Percentiles rank a stretch among this genome's conserved stretches.
phyloP scores from a whole-genome alignment of 1,140 invertebrate genomes.

The Temnothorax curvispinosus region DNA sequence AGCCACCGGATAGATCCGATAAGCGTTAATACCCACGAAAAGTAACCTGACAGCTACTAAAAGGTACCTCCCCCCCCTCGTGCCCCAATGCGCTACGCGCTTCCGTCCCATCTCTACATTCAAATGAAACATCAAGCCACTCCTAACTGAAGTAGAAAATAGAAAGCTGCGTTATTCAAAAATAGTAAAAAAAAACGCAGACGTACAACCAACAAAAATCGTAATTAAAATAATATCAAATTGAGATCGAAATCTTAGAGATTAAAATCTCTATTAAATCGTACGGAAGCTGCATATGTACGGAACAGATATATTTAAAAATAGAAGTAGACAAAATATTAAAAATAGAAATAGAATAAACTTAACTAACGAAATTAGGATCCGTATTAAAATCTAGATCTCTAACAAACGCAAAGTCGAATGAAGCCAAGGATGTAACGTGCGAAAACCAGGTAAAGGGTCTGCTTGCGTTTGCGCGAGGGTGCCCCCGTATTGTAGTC shows the following conservation, averaged over 20 bases:
- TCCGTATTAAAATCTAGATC: not conserved
- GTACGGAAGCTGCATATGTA: not conserved
- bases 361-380: not conserved
- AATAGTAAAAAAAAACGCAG: not conserved
- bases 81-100: constrained; percentile 12
- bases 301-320: not conserved
- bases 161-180: not conserved
- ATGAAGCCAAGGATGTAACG: no score
- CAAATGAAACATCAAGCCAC: not conserved
- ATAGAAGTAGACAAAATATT: not conserved
- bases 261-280: not conserved
- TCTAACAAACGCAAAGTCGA: not conserved
- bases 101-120: constrained; percentile 8
- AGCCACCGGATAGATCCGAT: constrained; percentile 78
- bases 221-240: not conserved
- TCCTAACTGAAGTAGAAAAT: not conserved
- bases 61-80: not conserved
- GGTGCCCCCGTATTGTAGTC: not conserved
- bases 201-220: not conserved
- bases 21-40: constrained; percentile 77
- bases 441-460: not conserved
- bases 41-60: constrained; percentile 69
- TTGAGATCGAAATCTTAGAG: not conserved
- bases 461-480: not conserved
- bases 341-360: not conserved